A percentile compares a stretch with the other conserved stretches of the same genome.
These are phyloP conservation scores for Campoletis sonorensis DNA, from an alignment of 1,140 invertebrate species.

Conservation along the genomic window DNA sequence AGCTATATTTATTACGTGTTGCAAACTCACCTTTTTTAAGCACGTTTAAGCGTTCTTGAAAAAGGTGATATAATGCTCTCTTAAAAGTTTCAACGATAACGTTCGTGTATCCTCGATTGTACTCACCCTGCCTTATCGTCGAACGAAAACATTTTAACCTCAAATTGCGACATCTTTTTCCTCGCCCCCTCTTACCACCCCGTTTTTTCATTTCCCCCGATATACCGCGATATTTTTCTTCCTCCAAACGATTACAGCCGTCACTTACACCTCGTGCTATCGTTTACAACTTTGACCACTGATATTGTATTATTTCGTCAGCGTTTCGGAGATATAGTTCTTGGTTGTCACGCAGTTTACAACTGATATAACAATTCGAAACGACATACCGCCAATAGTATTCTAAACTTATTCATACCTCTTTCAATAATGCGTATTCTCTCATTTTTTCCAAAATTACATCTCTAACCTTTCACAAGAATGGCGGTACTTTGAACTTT, in stretches of 20 bases:
- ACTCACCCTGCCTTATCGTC: neutral
- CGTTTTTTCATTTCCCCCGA: neutral
- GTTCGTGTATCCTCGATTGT: neutral
- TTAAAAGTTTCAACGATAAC: neutral
- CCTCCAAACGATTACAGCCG: neutral
- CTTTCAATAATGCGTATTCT: neutral
- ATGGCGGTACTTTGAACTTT: neutral
- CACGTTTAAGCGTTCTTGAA: neutral
- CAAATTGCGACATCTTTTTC: conserved; percentile 13
- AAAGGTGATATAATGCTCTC: neutral
- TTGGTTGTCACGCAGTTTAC: no score
- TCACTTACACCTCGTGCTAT: no score
- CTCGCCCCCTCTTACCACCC: neutral
- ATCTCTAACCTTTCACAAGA: no score
- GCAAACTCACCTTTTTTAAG: conserved; percentile 5
- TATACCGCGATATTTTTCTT: neutral
- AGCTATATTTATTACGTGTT: conserved; percentile 38
- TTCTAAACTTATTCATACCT: neutral
- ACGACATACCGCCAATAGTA: neutral
- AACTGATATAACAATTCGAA: neutral
- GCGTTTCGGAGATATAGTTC: no score
- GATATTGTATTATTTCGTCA: no score
- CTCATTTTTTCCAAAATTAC: no score
- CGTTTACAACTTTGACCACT: no score
- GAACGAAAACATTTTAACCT: conserved; percentile 31